phyloP scores from a whole-genome alignment of 2,797 vertebrate species.

The Rhabdophis nuchalis region DNA sequence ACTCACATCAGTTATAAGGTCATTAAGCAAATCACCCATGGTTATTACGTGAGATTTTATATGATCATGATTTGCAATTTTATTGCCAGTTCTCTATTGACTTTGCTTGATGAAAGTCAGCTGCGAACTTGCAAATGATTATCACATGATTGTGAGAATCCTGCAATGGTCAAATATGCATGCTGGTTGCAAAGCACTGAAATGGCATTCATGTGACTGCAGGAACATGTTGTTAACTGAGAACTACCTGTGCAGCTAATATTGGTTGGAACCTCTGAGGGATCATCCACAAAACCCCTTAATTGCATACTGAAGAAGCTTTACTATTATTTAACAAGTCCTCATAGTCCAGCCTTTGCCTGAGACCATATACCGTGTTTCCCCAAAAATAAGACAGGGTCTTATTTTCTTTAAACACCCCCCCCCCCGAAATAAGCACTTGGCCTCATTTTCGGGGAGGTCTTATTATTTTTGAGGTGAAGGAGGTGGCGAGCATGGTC shows the following conservation, averaged over 20 bases:
- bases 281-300: neutral
- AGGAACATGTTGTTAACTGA: neutral
- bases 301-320: neutral
- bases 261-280: neutral
- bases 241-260: neutral
- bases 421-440: no score
- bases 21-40: neutral
- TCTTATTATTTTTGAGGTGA: no score
- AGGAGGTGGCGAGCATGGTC: no score
- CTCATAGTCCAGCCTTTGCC: neutral
- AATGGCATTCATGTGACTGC: neutral
- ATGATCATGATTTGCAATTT: neutral
- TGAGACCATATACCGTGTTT: neutral
- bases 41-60: neutral
- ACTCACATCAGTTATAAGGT: neutral
- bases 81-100: neutral
- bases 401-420: no score
- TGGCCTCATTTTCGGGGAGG: no score
- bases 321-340: neutral
- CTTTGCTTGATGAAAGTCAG: neutral
- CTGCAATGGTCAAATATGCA: neutral
- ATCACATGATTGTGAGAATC: neutral
- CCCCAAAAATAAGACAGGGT: no score
- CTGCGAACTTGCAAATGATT: neutral
- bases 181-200: neutral